Conservation (phyloP, 1,140 invertebrate genomes). For the Rhizoglyphus robini region DNA sequence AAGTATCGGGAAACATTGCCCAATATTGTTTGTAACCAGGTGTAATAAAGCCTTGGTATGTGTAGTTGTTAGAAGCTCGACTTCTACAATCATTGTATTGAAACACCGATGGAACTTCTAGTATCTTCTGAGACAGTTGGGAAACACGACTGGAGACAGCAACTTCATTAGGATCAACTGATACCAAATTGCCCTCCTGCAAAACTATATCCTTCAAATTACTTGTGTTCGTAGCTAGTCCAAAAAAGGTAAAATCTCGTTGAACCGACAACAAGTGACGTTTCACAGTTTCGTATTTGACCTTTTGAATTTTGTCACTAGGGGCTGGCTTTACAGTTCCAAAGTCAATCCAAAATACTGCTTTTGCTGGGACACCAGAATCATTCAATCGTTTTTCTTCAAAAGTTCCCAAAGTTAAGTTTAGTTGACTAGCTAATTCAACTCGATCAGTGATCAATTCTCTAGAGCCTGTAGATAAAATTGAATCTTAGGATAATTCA, state of each 20-base stretch:
- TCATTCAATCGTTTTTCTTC: neutral
- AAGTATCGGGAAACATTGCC: constrained; percentile 23
- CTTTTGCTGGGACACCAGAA: constrained; percentile 5
- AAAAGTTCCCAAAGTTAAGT: neutral
- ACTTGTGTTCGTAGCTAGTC: neutral
- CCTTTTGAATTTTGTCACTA: neutral
- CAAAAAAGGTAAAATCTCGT: neutral
- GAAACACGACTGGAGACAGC: neutral
- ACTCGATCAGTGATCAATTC: neutral
- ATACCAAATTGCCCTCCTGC: neutral
- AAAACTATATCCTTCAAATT: neutral
- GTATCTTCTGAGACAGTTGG: neutral
- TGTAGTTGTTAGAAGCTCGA: neutral
- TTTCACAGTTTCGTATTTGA: neutral
- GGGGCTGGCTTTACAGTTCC: neutral
- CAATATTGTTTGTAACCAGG: constrained; percentile 21
- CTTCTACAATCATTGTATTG: constrained; percentile 21
- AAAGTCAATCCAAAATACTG: constrained; percentile 14
- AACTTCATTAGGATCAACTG: neutral
- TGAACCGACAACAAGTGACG: neutral
- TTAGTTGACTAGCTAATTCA: neutral
- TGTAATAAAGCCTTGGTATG: constrained; percentile 17
- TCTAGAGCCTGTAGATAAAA: neutral
- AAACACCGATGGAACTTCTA: constrained; percentile 17
- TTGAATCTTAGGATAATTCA: neutral